Evolutionary conservation across 2,113 vertebrate species (phyloP), one percentile per base, ranked within the genome.

Genomic region (Ctenomys sociabilis): DNA sequence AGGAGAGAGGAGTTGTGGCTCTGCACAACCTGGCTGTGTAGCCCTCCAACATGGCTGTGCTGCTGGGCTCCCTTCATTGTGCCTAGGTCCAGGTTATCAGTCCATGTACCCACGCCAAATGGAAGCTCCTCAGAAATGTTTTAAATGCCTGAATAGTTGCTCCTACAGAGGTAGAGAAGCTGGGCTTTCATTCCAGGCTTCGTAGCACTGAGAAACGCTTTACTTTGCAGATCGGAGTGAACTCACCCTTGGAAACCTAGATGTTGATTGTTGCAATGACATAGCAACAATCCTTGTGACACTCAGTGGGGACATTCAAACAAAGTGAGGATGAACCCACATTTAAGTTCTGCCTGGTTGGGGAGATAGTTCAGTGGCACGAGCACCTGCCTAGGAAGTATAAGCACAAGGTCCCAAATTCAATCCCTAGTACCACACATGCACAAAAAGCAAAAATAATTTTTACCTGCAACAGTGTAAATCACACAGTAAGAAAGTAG

Each of bases 201-300:
- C 22, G 7, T 43, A 92, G 73, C 1, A 6, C 72, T 30, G 45
- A 16, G 83, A 81, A 90, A 43, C 80, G 35, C 30, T 59, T 96
- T 59, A 35, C 30, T 81, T 92, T 77, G 86, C 92, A 13, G 49
- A 40, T 66, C 1, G 86, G 32, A 68, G 11, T 45, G 83, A 68
- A 19, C 6, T 88, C 16, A 82, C 21, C n/a, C 92, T 96, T 81
- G 94, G 94, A 96, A 93, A 64, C 45, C 37, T 83, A 78, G 43
- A 64, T 89, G 57, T 43, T 49, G 70, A 49, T 77, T 57, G 30
- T 37, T 66, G 5, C 35, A 28, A 5, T 12, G 28, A 94, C 3
- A n/a, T 26, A 72, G 35, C 16, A n/a, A n/a, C n/a, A n/a, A 26
- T 85, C 54, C 10, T 92, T 84, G 5, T 82, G 24, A 43, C 68